These are phyloP conservation scores for Lasioglossum marginatum DNA, from an alignment of 2,888 invertebrate genomes.

Conservation along the genomic window DNA sequence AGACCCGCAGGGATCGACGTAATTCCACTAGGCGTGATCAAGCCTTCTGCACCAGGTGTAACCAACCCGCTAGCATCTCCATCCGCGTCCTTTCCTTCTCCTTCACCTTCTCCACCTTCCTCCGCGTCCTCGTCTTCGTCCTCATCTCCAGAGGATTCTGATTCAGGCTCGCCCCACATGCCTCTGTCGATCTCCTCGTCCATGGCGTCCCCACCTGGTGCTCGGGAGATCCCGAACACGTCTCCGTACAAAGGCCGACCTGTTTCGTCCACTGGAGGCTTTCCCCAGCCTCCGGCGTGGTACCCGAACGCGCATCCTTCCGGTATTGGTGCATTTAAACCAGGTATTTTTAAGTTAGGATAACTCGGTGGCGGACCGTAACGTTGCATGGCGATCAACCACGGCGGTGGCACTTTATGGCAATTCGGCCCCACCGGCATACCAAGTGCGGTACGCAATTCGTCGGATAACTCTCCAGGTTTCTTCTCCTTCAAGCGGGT, in stretches of 20 bases:
- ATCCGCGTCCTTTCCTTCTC: slow-evolving; percentile 85
- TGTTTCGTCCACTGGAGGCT: slow-evolving; percentile 99
- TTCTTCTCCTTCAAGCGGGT: slow-evolving; percentile 99
- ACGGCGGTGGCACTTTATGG: slow-evolving; percentile 96
- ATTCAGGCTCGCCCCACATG: slow-evolving; percentile 96
- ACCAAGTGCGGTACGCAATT: slow-evolving; percentile 97
- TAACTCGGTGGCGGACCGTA: slow-evolving; percentile 99
- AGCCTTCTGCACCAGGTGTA: slow-evolving; percentile 94
- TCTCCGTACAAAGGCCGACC: slow-evolving; percentile 99
- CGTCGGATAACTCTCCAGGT: slow-evolving; percentile 98
- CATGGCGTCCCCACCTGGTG: slow-evolving; percentile 88
- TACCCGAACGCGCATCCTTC: slow-evolving; percentile 99
- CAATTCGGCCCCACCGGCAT: slow-evolving; percentile 99
- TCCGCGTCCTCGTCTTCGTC: slow-evolving; percentile 89
- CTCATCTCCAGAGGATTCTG: slow-evolving; percentile 87
- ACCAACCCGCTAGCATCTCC: slow-evolving; percentile 93
- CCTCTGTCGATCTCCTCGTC: slow-evolving; percentile 97
- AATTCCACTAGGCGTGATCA: slow-evolving; percentile 97
- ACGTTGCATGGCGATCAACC: slow-evolving; percentile 98
- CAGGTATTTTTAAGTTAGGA: slow-evolving; percentile 98
- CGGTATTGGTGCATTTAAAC: slow-evolving; percentile 98
- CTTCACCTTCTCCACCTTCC: slow-evolving; percentile 83
- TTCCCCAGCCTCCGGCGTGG: slow-evolving; percentile 99
- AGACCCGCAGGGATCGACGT: slow-evolving; percentile 96
- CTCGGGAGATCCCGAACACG: slow-evolving; percentile 95